Evolutionary conservation across 1,140 invertebrate species (phyloP).

Genomic region (Ylistrum balloti): DNA sequence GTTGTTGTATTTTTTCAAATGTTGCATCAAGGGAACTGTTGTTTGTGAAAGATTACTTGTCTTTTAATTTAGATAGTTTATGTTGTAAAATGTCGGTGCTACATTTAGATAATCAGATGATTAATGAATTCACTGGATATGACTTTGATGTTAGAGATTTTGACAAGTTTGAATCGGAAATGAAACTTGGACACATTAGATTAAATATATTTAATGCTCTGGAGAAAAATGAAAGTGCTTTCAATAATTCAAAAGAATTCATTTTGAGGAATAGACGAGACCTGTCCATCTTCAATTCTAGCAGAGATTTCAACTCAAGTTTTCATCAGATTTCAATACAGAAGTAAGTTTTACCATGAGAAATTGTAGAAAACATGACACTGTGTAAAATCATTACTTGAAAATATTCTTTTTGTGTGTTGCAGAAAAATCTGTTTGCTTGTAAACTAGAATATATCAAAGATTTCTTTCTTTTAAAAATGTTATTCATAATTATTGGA

Average conservation of each 20-base stretch:
- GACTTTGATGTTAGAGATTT: neutral
- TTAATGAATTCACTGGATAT: neutral
- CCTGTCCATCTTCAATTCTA: neutral
- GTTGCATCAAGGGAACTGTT: neutral
- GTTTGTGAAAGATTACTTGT: neutral
- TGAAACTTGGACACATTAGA: neutral
- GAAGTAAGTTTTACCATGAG: slow-evolving; percentile 15
- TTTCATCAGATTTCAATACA: slow-evolving; percentile 28
- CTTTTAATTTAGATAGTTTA: neutral
- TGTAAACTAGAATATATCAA: no score
- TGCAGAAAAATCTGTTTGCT: no score
- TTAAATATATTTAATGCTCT: neutral
- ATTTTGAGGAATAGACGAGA: neutral
- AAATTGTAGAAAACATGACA: no score
- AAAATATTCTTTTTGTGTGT: no score
- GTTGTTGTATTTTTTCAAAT: neutral
- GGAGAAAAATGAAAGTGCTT: neutral
- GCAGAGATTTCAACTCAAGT: neutral
- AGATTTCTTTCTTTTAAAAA: no score
- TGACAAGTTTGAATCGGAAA: neutral
- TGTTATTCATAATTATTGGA: no score
- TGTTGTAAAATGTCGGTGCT: slow-evolving; percentile 21
- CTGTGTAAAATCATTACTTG: no score
- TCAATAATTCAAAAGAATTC: neutral
- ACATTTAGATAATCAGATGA: neutral